Evolutionary conservation across 2,888 invertebrate species (phyloP), one percentile per base, ranked within the genome.

Genomic region (Pyrrhia umbra): DNA sequence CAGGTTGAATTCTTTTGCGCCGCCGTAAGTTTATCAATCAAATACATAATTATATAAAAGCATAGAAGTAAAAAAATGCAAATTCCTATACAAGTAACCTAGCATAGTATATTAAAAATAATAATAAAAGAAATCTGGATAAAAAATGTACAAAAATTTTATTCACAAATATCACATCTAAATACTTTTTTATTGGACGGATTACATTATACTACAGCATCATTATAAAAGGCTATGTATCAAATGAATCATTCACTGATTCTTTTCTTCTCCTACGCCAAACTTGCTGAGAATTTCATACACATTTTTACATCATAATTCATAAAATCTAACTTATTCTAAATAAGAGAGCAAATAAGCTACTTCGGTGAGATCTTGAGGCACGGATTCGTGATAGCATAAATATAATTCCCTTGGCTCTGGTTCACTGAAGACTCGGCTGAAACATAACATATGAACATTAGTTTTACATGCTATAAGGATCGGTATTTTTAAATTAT

Each of bases 351-450:
- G 93, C 77, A 97, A 96, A 89, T 98, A 98, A 6, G 98, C 98
- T 82, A 98, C 95, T 95, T 99, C 98, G 0, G 98, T 96, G 78
- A 98, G 94, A 93, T 98, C 98, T 90, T 98, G 98, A 0, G 98
- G 98, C 13, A 97, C 96, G 23, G 97, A 96, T 70, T 98, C 98
- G 78, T 97, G 97, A 90, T 98, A 98, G 89, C 98, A 98, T 42
- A 98, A 96, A 85, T 98, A 99, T 10, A 98, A 93, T 87, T 98
- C 98, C 75, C 97, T 96, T 0, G 96, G 96, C 82, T 96, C 96
- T 0, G 98, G 98, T 58, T 96, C 96, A 55, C 96, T 96, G 87
- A 98, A 97, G 5, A 98, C 92, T 37, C 98, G 95, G 16, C 97
- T 97, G 91, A 79, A 95, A 91, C 84, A 79, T 10, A 10, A 4